Evolutionary conservation across 2,888 invertebrate genomes (phyloP).

Genomic region (Tenthredo scrophulariae): DNA sequence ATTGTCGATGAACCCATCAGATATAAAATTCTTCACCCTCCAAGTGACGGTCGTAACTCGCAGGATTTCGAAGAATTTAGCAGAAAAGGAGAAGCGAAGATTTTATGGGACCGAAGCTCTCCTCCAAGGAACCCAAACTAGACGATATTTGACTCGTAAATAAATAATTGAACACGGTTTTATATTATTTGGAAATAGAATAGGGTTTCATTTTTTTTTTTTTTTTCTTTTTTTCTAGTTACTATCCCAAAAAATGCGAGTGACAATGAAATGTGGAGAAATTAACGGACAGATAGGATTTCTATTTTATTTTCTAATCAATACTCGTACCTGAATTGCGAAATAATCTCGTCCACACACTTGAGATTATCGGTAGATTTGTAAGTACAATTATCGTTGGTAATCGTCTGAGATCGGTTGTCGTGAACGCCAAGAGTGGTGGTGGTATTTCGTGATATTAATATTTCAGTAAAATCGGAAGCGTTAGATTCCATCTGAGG

Average conservation of each 20-base stretch:
- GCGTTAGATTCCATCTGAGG: conserved; percentile 29
- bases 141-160: not conserved
- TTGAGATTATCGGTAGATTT: conserved; percentile 7
- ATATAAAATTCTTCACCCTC: not conserved
- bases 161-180: not conserved
- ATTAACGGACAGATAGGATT: not conserved
- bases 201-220: not conserved
- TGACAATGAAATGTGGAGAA: not conserved
- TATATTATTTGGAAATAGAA: not conserved
- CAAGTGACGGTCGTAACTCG: not conserved
- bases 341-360: conserved; percentile 26
- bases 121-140: not conserved
- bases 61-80: conserved; percentile 10
- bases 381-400: conserved; percentile 37
- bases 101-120: not conserved
- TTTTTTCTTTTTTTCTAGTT: too few species aligned
- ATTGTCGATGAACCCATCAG: not conserved
- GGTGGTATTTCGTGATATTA: not conserved
- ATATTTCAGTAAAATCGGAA: conserved; percentile 8
- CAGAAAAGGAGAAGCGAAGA: not conserved
- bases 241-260: not conserved
- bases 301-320: not conserved
- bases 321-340: conserved; percentile 42
- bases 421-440: not conserved
- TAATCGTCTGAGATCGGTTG: conserved; percentile 17